Percentiles rank a stretch among this genome's conserved stretches.
Conservation (phyloP, 2,888 invertebrate genomes). For the Eristalis arbustorum region DNA sequence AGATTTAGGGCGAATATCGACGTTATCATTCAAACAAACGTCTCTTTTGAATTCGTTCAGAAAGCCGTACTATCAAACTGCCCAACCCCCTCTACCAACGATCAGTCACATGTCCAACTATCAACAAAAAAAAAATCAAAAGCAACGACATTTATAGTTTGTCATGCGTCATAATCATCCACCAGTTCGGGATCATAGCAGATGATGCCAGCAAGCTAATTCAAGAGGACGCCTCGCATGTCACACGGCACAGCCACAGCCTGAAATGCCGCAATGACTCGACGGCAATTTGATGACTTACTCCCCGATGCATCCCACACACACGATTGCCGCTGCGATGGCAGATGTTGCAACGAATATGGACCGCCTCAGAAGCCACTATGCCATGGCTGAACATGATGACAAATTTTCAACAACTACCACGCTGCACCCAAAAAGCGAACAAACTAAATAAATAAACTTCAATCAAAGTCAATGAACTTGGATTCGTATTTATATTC, state of each 20-base stretch:
- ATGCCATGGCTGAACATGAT: background rate
- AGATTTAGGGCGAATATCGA: no score
- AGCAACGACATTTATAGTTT: background rate
- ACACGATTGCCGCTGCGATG: background rate
- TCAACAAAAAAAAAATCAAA: background rate
- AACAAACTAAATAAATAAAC: background rate
- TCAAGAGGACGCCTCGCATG: background rate
- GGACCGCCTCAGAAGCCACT: background rate
- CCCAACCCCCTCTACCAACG: no score
- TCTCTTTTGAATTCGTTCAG: background rate
- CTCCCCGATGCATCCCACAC: background rate
- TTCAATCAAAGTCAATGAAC: slow-evolving; percentile 40
- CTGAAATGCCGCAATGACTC: background rate
- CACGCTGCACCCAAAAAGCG: background rate
- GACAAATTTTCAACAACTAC: slow-evolving; percentile 14
- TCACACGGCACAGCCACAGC: background rate
- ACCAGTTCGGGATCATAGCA: background rate
- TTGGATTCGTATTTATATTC: slow-evolving; percentile 37
- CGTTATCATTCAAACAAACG: no score
- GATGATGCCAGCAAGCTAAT: background rate
- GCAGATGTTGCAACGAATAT: slow-evolving; percentile 2
- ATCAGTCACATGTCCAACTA: no score
- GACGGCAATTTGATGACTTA: background rate
- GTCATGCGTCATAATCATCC: background rate
- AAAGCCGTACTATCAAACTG: no score